These are phyloP conservation scores for Anableps anableps DNA, from an alignment of 2,797 vertebrate genomes.

Conservation along the genomic window DNA sequence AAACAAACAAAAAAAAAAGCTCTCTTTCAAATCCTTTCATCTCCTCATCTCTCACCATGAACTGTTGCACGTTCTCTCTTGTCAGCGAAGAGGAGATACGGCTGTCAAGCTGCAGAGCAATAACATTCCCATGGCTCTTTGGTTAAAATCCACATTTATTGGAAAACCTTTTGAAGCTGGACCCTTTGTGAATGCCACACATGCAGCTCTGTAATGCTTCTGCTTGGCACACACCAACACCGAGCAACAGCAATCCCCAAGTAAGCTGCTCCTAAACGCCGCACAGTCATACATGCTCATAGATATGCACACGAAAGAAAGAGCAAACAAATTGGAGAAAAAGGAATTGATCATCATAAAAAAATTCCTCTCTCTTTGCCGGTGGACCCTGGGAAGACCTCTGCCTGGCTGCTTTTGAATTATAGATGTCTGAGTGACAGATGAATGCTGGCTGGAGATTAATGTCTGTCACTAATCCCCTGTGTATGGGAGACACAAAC, in stretches of 20 bases:
- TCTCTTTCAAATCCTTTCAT: background rate
- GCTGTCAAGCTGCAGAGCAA: slow-evolving; percentile 63
- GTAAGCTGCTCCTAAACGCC: background rate
- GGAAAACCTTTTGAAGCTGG: slow-evolving; percentile 23
- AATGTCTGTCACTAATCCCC: slow-evolving; percentile 44
- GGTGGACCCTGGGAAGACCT: slow-evolving; percentile 46
- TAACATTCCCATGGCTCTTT: slow-evolving; percentile 57
- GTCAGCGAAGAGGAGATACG: slow-evolving; percentile 64
- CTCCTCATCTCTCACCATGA: slow-evolving; percentile 39
- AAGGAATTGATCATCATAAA: slow-evolving; percentile 49
- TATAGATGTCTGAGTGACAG: slow-evolving; percentile 69
- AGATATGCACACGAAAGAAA: background rate
- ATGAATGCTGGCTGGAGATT: slow-evolving; percentile 55
- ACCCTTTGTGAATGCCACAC: background rate
- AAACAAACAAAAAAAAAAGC: background rate
- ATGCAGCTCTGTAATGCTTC: background rate
- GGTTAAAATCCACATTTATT: slow-evolving; percentile 52
- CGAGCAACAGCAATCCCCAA: background rate
- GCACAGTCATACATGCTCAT: background rate
- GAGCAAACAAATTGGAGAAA: slow-evolving; percentile 44
- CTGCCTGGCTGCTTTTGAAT: slow-evolving; percentile 64
- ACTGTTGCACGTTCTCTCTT: slow-evolving; percentile 21
- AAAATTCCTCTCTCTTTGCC: slow-evolving; percentile 51
- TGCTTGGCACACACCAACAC: background rate
- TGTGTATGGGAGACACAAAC: slow-evolving; percentile 25